Evolutionary conservation across 2,113 vertebrate genomes (phyloP).

Genomic region (Corythornis madagascariensis): DNA sequence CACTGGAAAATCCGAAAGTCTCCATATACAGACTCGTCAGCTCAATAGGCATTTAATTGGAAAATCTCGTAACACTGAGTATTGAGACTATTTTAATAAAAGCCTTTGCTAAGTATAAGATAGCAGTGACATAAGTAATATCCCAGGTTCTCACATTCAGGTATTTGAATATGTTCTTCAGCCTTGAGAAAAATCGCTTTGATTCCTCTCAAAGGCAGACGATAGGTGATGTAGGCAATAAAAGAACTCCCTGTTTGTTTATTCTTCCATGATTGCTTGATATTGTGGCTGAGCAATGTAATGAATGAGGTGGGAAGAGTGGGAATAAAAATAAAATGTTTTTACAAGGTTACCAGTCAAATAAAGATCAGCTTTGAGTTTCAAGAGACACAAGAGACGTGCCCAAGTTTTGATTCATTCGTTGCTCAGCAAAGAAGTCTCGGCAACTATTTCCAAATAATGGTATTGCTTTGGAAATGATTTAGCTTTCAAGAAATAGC

Average conservation of each 20-base stretch:
- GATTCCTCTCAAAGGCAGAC: not conserved
- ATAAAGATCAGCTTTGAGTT: not conserved
- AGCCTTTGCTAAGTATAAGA: not conserved
- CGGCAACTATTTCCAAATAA: not conserved
- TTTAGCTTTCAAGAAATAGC: slow-evolving; percentile 2
- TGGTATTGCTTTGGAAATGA: not conserved
- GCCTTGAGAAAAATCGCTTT: not conserved
- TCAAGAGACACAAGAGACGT: not conserved
- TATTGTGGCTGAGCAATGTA: not conserved
- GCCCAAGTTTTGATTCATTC: not conserved
- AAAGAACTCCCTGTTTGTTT: slow-evolving; percentile 33
- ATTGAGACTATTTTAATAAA: not conserved
- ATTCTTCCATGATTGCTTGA: slow-evolving; percentile 26
- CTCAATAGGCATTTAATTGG: not conserved
- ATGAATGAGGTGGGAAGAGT: slow-evolving; percentile 7
- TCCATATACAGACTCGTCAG: not conserved
- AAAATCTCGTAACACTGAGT: not conserved
- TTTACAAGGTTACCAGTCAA: slow-evolving; percentile 22
- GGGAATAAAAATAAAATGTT: slow-evolving; percentile 8
- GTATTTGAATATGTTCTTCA: not conserved
- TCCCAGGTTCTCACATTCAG: not conserved
- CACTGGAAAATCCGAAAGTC: not conserved
- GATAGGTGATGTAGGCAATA: not conserved
- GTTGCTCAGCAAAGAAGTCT: not conserved
- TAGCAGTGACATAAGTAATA: not conserved